A percentile compares a stretch with the other conserved stretches of the same genome.
These are phyloP conservation scores for Solenopsis invicta DNA, from an alignment of 1,140 invertebrate species.

Conservation along the genomic window DNA sequence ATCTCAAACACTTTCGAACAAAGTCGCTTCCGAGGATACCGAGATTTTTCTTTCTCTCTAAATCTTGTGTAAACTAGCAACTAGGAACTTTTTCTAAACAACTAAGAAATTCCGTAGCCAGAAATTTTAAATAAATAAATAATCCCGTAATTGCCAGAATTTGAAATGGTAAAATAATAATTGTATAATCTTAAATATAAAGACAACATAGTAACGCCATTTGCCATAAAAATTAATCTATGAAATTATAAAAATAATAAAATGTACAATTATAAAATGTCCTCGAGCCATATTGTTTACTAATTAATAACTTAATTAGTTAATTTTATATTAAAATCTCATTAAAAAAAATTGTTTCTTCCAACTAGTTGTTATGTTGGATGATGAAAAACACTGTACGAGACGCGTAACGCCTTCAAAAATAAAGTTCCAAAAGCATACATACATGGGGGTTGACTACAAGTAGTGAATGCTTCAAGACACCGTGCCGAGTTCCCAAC, in stretches of 20 bases:
- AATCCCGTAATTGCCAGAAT: not conserved
- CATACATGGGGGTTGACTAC: not conserved
- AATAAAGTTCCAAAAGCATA: not conserved
- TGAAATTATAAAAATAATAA: not conserved
- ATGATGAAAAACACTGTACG: not conserved
- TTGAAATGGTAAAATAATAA: conserved; percentile 1
- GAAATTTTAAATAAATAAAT: not conserved
- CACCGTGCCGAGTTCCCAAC: conserved; percentile 28
- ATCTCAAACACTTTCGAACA: not conserved
- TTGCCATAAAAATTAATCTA: not conserved
- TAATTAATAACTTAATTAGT: not conserved
- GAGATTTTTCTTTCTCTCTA: not conserved
- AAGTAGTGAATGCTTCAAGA: conserved; percentile 25
- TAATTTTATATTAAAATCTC: not conserved
- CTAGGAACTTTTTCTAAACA: not conserved
- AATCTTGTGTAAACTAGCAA: not conserved
- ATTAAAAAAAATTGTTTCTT: not conserved
- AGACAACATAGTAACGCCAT: too few species aligned
- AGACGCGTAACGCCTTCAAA: conserved; percentile 3
- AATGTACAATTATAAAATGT: not conserved
- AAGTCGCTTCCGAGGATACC: not conserved
- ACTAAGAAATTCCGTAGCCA: not conserved
- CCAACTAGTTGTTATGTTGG: not conserved
- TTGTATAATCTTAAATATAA: not conserved
- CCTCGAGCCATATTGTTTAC: not conserved